A percentile compares a stretch with the other conserved stretches of the same genome.
Conservation (phyloP, 2,797 vertebrate species). For the Potorous gilbertii region DNA sequence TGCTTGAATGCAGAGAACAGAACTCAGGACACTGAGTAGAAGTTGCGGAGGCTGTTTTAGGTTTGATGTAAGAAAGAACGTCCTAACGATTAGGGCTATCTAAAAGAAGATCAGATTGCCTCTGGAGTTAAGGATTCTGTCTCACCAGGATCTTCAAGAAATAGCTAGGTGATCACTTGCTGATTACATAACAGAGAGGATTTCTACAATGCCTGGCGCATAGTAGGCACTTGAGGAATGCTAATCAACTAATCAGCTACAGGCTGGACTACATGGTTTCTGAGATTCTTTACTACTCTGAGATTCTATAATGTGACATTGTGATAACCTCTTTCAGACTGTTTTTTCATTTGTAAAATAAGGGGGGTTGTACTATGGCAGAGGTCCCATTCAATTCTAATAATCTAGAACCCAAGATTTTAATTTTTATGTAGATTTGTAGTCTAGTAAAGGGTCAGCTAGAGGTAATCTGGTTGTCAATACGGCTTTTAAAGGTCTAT, state of each 20-base stretch:
- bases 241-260: neutral
- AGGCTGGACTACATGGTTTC: neutral
- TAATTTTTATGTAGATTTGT: neutral
- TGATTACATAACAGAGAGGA: neutral
- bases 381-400: neutral
- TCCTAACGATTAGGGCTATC: neutral
- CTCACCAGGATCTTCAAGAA: neutral
- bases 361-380: neutral
- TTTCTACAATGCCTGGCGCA: neutral
- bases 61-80: neutral
- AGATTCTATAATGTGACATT: neutral
- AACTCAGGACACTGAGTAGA: neutral
- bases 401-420: neutral
- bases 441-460: neutral
- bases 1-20: neutral
- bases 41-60: neutral
- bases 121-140: neutral
- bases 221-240: neutral
- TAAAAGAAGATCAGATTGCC: neutral
- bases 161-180: neutral
- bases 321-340: neutral
- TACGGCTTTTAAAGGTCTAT: neutral
- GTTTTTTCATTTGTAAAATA: neutral
- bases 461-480: neutral
- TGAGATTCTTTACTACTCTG: neutral